A percentile compares a stretch with the other conserved stretches of the same genome.
Conservation (phyloP, 1,140 invertebrate genomes). For the Bradynema listronoti region DNA sequence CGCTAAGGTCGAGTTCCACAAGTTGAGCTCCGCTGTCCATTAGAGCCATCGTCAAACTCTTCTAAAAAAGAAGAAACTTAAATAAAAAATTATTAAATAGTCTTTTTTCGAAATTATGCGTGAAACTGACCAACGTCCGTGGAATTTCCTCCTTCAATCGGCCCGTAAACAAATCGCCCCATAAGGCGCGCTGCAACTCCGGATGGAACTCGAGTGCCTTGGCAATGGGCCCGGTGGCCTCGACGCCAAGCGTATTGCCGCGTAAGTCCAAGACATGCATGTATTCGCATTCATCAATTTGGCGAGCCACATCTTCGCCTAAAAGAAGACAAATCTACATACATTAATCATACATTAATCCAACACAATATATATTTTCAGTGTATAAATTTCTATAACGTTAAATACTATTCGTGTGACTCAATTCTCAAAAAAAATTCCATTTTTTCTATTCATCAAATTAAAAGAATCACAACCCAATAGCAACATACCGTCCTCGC, state of each 20-base stretch:
- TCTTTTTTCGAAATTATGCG: not conserved
- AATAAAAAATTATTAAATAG: not conserved
- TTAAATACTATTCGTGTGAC: too few relatives aligned
- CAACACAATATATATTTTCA: not conserved
- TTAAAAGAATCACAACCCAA: not conserved
- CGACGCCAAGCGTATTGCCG: conserved; percentile 49
- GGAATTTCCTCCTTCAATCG: conserved; percentile 91
- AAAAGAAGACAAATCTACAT: conserved; percentile 7
- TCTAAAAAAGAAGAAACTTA: conserved; percentile 62
- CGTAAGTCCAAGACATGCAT: conserved; percentile 36
- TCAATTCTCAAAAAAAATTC: too few relatives aligned
- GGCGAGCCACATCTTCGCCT: conserved; percentile 32
- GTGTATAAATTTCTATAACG: too few relatives aligned
- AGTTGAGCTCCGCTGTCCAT: conserved; percentile 72
- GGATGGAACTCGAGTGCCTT: conserved; percentile 34
- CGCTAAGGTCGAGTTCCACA: conserved; percentile 82
- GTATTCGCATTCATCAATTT: conserved; percentile 16
- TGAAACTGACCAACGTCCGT: conserved; percentile 69
- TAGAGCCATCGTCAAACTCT: conserved; percentile 73
- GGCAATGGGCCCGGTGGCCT: conserved; percentile 41
- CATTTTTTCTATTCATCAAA: too few relatives aligned
- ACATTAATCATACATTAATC: not conserved
- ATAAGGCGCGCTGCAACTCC: conserved; percentile 59
- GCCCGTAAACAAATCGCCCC: conserved; percentile 93
- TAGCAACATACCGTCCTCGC: not conserved